phyloP scores from a whole-genome alignment of 2,113 vertebrate species.

The Rhinichthys klamathensis region DNA sequence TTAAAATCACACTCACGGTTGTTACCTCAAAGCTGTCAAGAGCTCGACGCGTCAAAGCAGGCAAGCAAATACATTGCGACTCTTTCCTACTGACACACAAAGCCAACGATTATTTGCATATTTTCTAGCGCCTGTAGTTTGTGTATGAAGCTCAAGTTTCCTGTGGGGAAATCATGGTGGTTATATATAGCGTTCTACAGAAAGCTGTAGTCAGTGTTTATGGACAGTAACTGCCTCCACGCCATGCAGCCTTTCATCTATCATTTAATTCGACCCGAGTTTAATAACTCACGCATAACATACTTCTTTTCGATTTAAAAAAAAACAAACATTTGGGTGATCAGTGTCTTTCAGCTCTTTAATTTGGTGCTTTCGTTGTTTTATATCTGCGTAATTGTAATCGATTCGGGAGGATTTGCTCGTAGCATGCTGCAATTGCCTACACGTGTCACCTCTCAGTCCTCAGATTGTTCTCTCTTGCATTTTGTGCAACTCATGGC shows the following conservation, averaged over 20 bases:
- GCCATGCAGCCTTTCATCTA: not conserved
- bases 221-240: not conserved
- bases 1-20: constrained; percentile 40
- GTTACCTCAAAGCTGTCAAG: constrained; percentile 54
- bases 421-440: constrained; percentile 15
- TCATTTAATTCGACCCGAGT: not conserved
- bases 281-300: not conserved
- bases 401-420: not conserved
- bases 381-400: constrained; percentile 48
- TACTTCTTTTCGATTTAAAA: not conserved
- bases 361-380: constrained; percentile 16
- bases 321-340: not conserved
- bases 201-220: constrained; percentile 12
- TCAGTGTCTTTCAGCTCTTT: not conserved
- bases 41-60: not conserved
- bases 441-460: not conserved
- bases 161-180: constrained; percentile 8
- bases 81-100: constrained; percentile 15
- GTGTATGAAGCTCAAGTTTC: constrained; percentile 7
- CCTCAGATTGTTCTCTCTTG: not conserved
- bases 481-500: not conserved
- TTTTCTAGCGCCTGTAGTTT: not conserved
- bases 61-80: not conserved
- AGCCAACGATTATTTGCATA: constrained; percentile 25
- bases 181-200: constrained; percentile 10